Conservation (phyloP, 30 jellyfish, hydroid and myxozoan genomes). For the Pseudorhiza aurosa region DNA sequence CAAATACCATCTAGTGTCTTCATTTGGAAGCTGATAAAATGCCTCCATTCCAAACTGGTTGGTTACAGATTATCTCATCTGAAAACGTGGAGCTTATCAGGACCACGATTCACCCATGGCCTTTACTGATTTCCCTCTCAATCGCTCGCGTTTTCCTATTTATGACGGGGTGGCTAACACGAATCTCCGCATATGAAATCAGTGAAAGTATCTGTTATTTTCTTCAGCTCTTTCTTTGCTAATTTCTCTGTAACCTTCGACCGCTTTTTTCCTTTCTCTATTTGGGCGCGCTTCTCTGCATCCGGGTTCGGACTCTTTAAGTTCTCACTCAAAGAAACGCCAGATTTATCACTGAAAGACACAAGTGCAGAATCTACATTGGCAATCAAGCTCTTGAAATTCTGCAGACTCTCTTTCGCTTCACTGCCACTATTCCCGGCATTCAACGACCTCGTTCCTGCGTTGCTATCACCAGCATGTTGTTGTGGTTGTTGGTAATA, state of each 20-base stretch:
- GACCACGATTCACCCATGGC: no score
- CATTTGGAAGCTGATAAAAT: no score
- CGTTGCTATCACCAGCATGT: neutral
- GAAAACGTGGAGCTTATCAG: no score
- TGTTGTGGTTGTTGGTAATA: conserved; percentile 1
- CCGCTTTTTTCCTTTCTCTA: conserved; percentile 15
- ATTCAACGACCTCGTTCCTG: conserved; percentile 19
- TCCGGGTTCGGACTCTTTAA: conserved; percentile 13
- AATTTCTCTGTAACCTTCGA: conserved; percentile 22
- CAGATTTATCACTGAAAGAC: conserved; percentile 29
- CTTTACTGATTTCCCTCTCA: no score
- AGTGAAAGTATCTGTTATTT: conserved; percentile 37
- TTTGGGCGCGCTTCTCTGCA: neutral
- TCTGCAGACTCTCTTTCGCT: conserved; percentile 34
- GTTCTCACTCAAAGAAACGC: conserved; percentile 43
- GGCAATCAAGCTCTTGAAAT: conserved; percentile 22
- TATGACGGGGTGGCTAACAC: conserved; percentile 14
- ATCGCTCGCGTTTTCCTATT: no score
- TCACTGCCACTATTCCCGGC: neutral
- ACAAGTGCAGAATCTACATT: conserved; percentile 53
- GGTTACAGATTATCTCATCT: no score
- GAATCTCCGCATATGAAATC: conserved; percentile 50
- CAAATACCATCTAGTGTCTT: no score
- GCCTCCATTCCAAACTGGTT: no score
- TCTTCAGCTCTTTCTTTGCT: conserved; percentile 31